Evolutionary conservation across 2,113 vertebrate genomes (phyloP), one percentile per base, ranked within the genome.

Genomic region (Sula dactylatra): DNA sequence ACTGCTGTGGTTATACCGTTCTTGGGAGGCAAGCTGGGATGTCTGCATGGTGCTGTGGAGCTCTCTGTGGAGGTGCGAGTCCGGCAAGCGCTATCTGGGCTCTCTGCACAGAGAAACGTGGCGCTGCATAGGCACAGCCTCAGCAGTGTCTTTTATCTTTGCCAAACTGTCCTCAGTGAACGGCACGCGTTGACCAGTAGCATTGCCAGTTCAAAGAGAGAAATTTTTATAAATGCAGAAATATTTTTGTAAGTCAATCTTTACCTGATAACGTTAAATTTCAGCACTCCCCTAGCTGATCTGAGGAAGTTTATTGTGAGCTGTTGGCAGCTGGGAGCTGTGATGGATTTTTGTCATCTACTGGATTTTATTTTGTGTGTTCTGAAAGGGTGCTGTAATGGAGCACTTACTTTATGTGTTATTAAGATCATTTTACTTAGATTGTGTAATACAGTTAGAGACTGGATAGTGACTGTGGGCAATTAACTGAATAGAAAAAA

Each of bases 41-140:
- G 61, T 25, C 17, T 55, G 31, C 26, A 4, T 4, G 19, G 38
- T 42, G 67, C 56, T 19, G 14, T 19, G 73, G 40, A 26, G 27
- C 73, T 62, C 36, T 27, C 18, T 12, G 47, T 20, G 71, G 61
- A 31, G 59, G 40, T 25, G 5, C 2, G 2, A 52, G 27, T 66
- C 36, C 1, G 3, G 17, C 38, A 9, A 5, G 40, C 21, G 1
- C 13, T 42, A 15, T 2, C 26, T 4, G 0, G 29, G 49, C 18
- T 66, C 20, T 52, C 44, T 16, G 18, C 1, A 3, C 2, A 4
- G 61, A 62, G 74, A 49, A 62, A 44, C 0, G 2, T 15, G 62
- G 56, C n/a, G 12, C 17, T 4, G 31, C 29, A 10, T 0, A 1
- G 65, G 42, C 59, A 73, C 44, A n/a, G 84, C 64, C 77, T 36